Percentiles rank a stretch among this genome's conserved stretches.
Conservation (phyloP, 2,888 invertebrate genomes). For the Phymatocera aterrima region DNA sequence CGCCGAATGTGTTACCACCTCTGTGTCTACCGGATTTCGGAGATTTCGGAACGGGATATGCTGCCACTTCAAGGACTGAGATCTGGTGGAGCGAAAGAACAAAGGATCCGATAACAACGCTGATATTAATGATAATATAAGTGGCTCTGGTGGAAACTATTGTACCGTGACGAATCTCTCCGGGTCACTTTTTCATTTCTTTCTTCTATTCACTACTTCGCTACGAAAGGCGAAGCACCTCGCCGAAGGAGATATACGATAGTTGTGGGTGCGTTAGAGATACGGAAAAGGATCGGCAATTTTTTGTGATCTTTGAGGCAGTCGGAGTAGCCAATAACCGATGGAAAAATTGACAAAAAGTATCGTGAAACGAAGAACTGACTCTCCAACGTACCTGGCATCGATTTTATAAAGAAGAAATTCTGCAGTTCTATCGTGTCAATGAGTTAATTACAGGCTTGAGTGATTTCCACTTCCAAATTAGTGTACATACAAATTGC, state of each 20-base stretch:
- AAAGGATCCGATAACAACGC: background rate
- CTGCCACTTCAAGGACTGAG: background rate
- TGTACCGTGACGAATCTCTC: constrained; percentile 20
- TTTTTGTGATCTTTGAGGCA: background rate
- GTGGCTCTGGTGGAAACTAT: constrained; percentile 17
- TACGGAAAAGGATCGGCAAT: background rate
- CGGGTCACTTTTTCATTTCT: constrained; percentile 1
- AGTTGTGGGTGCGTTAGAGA: too few relatives aligned
- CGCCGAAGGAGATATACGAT: too few relatives aligned
- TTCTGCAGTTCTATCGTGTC: background rate
- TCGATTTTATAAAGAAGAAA: background rate
- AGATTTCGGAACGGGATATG: constrained; percentile 19
- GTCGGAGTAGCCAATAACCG: background rate
- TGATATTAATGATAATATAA: constrained; percentile 1
- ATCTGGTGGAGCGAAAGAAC: constrained; percentile 1
- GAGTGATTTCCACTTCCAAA: background rate
- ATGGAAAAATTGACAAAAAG: too few relatives aligned
- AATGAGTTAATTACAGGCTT: constrained; percentile 5
- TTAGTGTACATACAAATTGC: too few relatives aligned
- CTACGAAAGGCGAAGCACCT: background rate
- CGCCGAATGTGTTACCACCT: constrained; percentile 11
- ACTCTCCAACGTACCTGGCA: background rate
- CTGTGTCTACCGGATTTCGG: background rate
- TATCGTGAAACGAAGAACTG: too few relatives aligned
- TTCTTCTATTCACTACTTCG: background rate